These are phyloP conservation scores for Vanessa cardui DNA, from an alignment of 2,888 invertebrate species.

Conservation along the genomic window DNA sequence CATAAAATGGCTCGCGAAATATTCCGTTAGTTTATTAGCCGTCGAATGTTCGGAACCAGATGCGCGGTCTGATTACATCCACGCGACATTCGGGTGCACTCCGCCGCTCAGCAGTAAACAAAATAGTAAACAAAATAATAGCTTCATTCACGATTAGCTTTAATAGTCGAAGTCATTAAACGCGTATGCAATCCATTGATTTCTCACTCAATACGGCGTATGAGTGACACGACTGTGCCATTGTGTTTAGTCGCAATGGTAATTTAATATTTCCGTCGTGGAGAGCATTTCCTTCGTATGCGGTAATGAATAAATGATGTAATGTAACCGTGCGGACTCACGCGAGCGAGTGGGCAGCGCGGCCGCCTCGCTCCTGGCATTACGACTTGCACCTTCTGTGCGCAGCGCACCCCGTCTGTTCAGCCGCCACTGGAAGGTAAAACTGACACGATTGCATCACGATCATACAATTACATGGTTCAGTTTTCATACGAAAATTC, in stretches of 20 bases:
- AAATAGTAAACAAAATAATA: conserved; percentile 6
- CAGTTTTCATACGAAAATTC: no score
- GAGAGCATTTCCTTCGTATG: conserved; percentile 44
- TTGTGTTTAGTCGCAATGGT: conserved; percentile 41
- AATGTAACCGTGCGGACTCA: conserved; percentile 39
- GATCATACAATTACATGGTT: no score
- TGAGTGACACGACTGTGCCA: conserved; percentile 24
- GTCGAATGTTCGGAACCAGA: conserved; percentile 22
- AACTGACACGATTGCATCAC: no score
- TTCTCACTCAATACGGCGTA: conserved; percentile 19
- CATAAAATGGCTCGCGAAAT: conserved; percentile 10
- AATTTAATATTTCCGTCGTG: conserved; percentile 48
- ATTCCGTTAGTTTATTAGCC: conserved; percentile 19
- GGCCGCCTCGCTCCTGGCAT: background rate
- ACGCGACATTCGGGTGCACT: background rate
- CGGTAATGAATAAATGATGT: conserved; percentile 51
- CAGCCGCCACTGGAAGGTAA: no score
- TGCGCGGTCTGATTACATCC: conserved; percentile 21
- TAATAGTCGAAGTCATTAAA: background rate
- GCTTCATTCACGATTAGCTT: conserved; percentile 4
- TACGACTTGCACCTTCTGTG: no score
- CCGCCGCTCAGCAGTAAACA: background rate
- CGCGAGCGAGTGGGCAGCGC: conserved; percentile 26
- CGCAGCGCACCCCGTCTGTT: no score
- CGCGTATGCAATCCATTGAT: background rate